Base-by-base conservation (phyloP, 2,797 vertebrate genomes). In the Rhodeus uyekii region DNA sequence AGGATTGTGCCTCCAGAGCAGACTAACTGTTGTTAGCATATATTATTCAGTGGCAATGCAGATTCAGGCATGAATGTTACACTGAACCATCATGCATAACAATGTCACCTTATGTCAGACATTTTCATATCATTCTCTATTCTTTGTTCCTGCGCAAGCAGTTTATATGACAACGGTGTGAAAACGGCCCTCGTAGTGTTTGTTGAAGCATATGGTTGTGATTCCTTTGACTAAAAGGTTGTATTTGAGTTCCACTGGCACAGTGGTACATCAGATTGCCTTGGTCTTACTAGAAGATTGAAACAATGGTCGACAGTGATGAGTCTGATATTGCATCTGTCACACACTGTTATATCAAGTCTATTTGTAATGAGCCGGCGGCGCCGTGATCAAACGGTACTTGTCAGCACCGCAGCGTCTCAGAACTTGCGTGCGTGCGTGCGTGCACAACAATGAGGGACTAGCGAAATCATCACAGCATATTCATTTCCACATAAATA, bases 21-120 rank as follows among this genome's bases (percentile, higher is more conserved):
- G 89, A 90, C 89, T 82, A 46, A 88, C 87, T 85, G 88, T 89
- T 90, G 90, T 88, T 91, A 93, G 90, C 90, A 91, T 87, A 87
- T 87, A 91, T 93, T 93, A 93, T 92, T 90, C 92, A 91, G 92
- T 90, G 90, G 87, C 61, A 88, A 92, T 88, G 91, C 90, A 90
- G 89, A 79, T 87, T 87, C 83, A 55, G 87, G 89, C 79, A 87
- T 61, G 86, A 86, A 93, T 80, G 91, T 91, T 90, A 90, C 91
- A 91, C 46, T 64, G 53, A 88, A 89, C 87, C 89, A 83, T 89
- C 88, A 88, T 86, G 90, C 90, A 90, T 86, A 90, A 87, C 87
- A 87, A 90, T 91, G 91, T 90, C 88, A 90, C 90, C 90, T 89
- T 92, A 91, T 90, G 90, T 87, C 16, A 83, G 68, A 84, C 8